Evolutionary conservation across 2,888 invertebrate genomes (phyloP), one percentile per base, ranked within the genome.

Genomic region (Drosophila infuscata): DNA sequence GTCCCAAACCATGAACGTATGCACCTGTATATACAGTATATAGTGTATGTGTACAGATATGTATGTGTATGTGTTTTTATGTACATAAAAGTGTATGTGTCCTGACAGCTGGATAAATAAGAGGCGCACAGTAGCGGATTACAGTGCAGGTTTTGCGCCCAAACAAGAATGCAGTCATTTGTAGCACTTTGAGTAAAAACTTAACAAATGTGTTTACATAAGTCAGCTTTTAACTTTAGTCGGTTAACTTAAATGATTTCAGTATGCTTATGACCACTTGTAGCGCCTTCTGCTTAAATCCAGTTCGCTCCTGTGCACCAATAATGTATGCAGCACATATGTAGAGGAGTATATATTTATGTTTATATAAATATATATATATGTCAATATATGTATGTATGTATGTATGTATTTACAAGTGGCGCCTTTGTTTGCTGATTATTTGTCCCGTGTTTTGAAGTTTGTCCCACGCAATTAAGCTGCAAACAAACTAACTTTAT

Each of bases 391-490:
- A 1, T n/a, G n/a, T n/a, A n/a, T n/a, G n/a, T 30, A 36, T 59
- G 25, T 29, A 46, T 58, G n/a, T 35, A 38, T 25, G 17, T 61
- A 38, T 49, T 33, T n/a, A 32, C 20, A 60, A 41, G 48, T 58
- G n/a, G 3, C 41, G 49, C 36, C 43, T 66, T 73, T 65, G 67
- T 74, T 71, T 71, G 58, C 59, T 59, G 73, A 86, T 64, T 74
- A 68, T 76, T 74, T 56, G 56, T 36, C 38, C 38, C 63, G 53
- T 65, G 54, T 51, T 57, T 46, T 53, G 25, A 49, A 48, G 51
- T 58, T 73, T 60, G 59, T 83, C 79, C 66, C 79, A 70, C 76
- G 56, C 82, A 89, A 82, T 87, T 89, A 83, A 79, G 87, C 87
- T 75, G 78, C 83, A 79, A 83, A 75, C 65, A 88, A 88, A 74